phyloP scores from a whole-genome alignment of 92 coral and sea anemone species.

The Virgularia gustaviana region DNA sequence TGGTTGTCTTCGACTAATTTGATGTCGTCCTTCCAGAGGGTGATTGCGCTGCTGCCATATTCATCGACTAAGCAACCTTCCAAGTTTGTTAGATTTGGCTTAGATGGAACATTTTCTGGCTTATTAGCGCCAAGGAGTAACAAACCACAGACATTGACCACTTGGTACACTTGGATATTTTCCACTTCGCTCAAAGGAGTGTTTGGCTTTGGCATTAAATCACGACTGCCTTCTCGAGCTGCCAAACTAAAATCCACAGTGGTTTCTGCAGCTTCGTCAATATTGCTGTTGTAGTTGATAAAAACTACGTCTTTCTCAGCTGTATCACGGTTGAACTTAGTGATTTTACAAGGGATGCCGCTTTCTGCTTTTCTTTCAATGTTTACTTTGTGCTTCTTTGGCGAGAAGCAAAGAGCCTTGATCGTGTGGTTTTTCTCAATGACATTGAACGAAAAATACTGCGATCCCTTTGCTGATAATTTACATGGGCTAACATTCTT shows the following conservation, averaged over 20 bases:
- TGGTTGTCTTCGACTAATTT: not conserved
- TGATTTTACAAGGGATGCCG: constrained; percentile 41
- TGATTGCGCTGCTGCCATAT: not conserved
- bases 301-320: constrained; percentile 30
- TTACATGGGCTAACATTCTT: constrained; percentile 38
- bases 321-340: constrained; percentile 31
- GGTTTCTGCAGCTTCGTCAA: constrained; percentile 46
- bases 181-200: constrained; percentile 21
- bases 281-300: constrained; percentile 29
- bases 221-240: constrained; percentile 9
- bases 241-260: constrained; percentile 32
- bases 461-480: constrained; percentile 30
- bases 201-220: constrained; percentile 4
- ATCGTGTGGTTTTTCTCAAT: constrained; percentile 15
- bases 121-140: constrained; percentile 39
- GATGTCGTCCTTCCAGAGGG: not conserved
- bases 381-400: constrained; percentile 25
- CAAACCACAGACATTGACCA: constrained; percentile 11
- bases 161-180: constrained; percentile 31
- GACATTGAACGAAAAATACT: constrained; percentile 40
- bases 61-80: not conserved
- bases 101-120: constrained; percentile 17
- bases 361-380: constrained; percentile 39
- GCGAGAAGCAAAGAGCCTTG: constrained; percentile 49
- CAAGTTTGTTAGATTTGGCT: constrained; percentile 29